Conservation (phyloP, 2,113 vertebrate species). For the Melanerpes aurifrons region DNA sequence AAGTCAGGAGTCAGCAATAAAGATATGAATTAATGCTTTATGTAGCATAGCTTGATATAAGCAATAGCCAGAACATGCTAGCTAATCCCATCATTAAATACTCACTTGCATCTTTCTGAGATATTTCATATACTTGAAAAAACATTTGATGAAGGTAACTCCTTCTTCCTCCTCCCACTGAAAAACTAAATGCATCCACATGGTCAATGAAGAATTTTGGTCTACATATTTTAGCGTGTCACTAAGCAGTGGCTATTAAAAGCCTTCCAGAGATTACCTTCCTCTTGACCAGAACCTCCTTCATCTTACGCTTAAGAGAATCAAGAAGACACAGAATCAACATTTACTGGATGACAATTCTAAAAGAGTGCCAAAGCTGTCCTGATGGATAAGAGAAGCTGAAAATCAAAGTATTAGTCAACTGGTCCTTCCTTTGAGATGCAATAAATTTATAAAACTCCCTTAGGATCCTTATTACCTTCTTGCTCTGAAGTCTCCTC, state of each 20-base stretch:
- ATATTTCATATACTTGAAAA: background rate
- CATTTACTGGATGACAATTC: background rate
- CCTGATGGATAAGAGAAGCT: background rate
- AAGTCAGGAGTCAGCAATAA: background rate
- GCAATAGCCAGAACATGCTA: background rate
- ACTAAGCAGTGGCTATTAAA: background rate
- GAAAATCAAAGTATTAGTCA: background rate
- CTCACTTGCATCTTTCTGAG: background rate
- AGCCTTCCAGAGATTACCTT: background rate
- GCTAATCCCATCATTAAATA: background rate
- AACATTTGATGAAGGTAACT: background rate
- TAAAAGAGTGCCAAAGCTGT: background rate
- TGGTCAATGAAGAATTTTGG: background rate
- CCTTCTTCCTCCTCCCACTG: background rate
- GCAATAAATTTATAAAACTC: background rate
- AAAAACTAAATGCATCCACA: background rate
- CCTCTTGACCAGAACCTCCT: background rate
- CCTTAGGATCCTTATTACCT: background rate
- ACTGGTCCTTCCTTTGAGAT: background rate
- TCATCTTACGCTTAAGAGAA: background rate
- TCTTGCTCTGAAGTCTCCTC: background rate
- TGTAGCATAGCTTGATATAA: background rate
- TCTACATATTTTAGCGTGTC: background rate
- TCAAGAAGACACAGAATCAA: background rate
- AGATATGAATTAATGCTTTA: background rate